A percentile compares a stretch with the other conserved stretches of the same genome.
Evolutionary conservation across 2,888 invertebrate species (phyloP).

Genomic region (Tribolium freemani): DNA sequence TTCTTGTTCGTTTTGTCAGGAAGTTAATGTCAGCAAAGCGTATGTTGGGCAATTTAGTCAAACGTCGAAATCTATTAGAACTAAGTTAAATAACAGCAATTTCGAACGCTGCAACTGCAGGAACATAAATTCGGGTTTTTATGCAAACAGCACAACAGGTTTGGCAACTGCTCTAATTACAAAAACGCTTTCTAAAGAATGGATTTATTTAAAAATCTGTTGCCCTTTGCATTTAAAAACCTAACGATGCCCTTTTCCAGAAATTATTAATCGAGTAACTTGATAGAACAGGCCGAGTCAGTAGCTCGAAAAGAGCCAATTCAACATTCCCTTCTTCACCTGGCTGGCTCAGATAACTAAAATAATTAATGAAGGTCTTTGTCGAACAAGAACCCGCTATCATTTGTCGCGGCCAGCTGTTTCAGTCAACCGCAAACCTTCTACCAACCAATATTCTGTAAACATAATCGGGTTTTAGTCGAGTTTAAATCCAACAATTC

Average conservation of each 20-base stretch:
- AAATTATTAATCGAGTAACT: too few species aligned
- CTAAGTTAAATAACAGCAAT: too few species aligned
- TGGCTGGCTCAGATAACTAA: slow-evolving; percentile 52
- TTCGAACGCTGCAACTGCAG: background rate
- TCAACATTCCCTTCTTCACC: slow-evolving; percentile 42
- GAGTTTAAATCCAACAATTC: slow-evolving; percentile 33
- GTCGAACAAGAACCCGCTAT: slow-evolving; percentile 53
- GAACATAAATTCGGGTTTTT: background rate
- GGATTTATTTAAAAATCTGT: too few species aligned
- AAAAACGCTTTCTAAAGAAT: too few species aligned
- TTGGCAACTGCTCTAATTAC: too few species aligned
- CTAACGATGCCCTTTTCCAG: too few species aligned
- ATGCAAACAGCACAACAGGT: too few species aligned
- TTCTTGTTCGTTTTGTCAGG: background rate
- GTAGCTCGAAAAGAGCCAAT: slow-evolving; percentile 22
- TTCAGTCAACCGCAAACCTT: slow-evolving; percentile 51
- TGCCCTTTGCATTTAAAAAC: too few species aligned
- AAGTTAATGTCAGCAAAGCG: background rate
- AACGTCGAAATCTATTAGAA: background rate
- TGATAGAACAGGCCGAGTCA: slow-evolving; percentile 9
- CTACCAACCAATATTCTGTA: slow-evolving; percentile 42
- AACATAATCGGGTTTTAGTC: slow-evolving; percentile 37
- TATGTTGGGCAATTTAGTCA: background rate
- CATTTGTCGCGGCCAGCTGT: slow-evolving; percentile 57
- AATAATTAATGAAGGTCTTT: slow-evolving; percentile 57